phyloP scores from a whole-genome alignment of 2,888 invertebrate species.

The Callosobruchus maculatus region DNA sequence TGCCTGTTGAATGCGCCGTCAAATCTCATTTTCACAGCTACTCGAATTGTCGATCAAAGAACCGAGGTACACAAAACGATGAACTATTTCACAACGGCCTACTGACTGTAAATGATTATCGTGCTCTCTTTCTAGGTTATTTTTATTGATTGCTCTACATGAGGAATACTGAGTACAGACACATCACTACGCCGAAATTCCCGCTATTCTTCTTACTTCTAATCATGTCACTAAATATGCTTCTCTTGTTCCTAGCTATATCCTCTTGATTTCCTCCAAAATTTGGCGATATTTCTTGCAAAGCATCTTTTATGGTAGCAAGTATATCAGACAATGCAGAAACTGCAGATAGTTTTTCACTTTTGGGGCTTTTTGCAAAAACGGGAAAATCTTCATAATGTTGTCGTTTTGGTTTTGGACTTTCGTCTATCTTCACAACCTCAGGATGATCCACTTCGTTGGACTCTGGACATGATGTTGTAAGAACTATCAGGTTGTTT shows the following conservation, averaged over 20 bases:
- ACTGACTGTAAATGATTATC: too few relatives aligned
- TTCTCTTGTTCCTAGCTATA: neutral
- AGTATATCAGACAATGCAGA: slow-evolving; percentile 33
- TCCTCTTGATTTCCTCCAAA: slow-evolving; percentile 6
- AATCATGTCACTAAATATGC: neutral
- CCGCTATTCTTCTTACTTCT: neutral
- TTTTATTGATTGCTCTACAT: neutral
- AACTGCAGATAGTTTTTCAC: slow-evolving; percentile 22
- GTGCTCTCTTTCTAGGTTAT: too few relatives aligned
- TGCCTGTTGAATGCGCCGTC: too few relatives aligned
- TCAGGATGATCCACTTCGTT: neutral
- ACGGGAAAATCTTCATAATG: slow-evolving; percentile 19
- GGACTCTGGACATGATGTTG: slow-evolving; percentile 29
- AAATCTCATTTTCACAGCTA: too few relatives aligned
- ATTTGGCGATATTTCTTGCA: slow-evolving; percentile 21
- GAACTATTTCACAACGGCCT: too few relatives aligned
- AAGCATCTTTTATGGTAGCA: slow-evolving; percentile 26
- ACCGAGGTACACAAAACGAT: too few relatives aligned
- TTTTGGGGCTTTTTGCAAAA: slow-evolving; percentile 30
- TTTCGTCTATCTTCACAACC: neutral
- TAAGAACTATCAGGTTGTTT: slow-evolving; percentile 36
- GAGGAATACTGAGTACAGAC: neutral
- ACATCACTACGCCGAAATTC: neutral
- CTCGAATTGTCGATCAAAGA: too few relatives aligned
- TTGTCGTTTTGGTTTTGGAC: neutral